Conservation (phyloP, 2,797 vertebrate species). For the Austrolebias charrua region DNA sequence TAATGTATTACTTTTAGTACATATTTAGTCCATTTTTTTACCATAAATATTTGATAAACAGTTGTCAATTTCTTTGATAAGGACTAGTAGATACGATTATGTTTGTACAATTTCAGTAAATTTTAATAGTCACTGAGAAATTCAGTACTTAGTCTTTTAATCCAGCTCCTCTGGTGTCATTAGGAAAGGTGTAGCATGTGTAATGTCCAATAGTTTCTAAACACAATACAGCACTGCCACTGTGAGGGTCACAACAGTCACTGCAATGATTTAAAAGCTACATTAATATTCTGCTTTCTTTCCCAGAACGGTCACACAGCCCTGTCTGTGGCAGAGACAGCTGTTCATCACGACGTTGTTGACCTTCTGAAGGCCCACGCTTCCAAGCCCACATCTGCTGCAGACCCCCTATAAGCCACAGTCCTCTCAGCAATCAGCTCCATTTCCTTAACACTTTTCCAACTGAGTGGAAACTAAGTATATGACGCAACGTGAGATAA, state of each 20-base stretch:
- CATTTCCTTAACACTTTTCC: slow-evolving; percentile 5
- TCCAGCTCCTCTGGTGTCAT: background rate
- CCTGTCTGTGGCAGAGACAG: slow-evolving; percentile 64
- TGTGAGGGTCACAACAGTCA: slow-evolving; percentile 40
- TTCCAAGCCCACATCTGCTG: slow-evolving; percentile 33
- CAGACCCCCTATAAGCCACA: slow-evolving; percentile 63
- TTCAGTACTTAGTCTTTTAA: background rate
- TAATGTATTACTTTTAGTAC: background rate
- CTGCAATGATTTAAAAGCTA: slow-evolving; percentile 33
- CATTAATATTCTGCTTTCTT: slow-evolving; percentile 10
- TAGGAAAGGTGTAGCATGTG: background rate
- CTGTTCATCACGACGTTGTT: slow-evolving; percentile 75
- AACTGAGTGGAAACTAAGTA: slow-evolving; percentile 14
- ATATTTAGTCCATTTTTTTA: slow-evolving; percentile 11
- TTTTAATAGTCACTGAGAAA: background rate
- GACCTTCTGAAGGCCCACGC: slow-evolving; percentile 72
- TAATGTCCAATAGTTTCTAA: background rate
- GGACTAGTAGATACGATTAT: background rate
- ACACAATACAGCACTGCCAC: slow-evolving; percentile 63
- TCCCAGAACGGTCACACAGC: slow-evolving; percentile 77
- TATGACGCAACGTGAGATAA: background rate
- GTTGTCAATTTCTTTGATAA: slow-evolving; percentile 13
- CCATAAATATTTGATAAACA: background rate
- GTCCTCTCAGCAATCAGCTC: slow-evolving; percentile 2
- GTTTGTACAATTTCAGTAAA: background rate